Base-by-base conservation (phyloP, 2,888 invertebrate genomes). In the Lydus trimaculatus region DNA sequence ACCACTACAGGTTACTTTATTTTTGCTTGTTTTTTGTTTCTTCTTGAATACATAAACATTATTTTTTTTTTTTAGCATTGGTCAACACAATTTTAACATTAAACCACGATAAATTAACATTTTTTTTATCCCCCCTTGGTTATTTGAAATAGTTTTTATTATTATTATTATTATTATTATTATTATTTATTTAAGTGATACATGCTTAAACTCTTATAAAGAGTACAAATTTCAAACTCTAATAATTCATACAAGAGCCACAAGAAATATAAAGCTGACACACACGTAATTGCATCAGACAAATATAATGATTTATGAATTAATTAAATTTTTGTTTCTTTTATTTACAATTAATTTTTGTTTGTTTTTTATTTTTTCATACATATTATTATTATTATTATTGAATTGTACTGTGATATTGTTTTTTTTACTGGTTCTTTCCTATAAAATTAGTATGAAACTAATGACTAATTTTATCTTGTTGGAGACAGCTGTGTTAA, bases 181-280 rank as follows among this genome's bases (percentile, higher is more conserved):
- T n/a, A n/a, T n/a, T n/a, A n/a, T n/a, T n/a, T n/a, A n/a, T n/a
- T n/a, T 65, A 65, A 48, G 20, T 48, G 63, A 65, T 63, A 65
- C 65, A 69, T 69, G 25, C 13, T 56, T 63, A 61, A 39, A 33
- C 70, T 70, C 70, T 70, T 70, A 70, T 67, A 63, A 70, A 67
- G 69, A 67, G 67, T 39, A 70, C 62, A 67, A 63, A 31, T 59
- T 36, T 9, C 48, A 58, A 65, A 68, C 58, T 43, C 63, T 23
- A 43, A n/a, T 52, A 64, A 20, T 25, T 23, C 33, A 39, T n/a
- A 63, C 60, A 60, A 36, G 25, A 60, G 33, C 31, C 11, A 20
- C 31, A 48, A 67, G 60, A 48, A 11, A 48, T 23, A n/a, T 3
- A 48, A 48, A 48, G 43, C 43, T 43, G 43, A 43, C 17, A 33